Evolutionary conservation across 1,140 invertebrate species (phyloP), one percentile per base, ranked within the genome.

Genomic region (Cotesia glomerata): DNA sequence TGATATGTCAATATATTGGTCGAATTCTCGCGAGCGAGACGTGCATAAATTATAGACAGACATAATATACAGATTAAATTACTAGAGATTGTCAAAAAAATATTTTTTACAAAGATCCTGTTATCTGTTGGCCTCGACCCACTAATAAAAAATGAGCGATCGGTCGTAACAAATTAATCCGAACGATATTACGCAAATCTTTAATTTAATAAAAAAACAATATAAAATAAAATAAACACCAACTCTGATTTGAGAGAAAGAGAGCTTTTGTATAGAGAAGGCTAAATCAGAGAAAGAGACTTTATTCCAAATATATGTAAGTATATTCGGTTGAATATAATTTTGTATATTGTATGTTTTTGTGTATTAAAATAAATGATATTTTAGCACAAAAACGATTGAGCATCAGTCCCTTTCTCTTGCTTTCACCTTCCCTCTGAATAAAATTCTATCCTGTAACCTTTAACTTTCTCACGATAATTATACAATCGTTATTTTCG

Each of bases 121-220:
- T 71, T 69, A 64, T 69, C 59, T 68, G 59, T 59, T 34, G 65
- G 69, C 61, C 66, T 45, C 67, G 36, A 75, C 76, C 76, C 66
- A 76, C 69, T 69, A 70, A 56, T 66, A 71, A 64, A 67, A 49
- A 62, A 52, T 14, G 39, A 0, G 39, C 39, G 39, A 45, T 45
- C 5, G 39, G 39, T 11, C 39, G 39, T 45, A 5, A 11, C 39
- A 45, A 45, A 45, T 45, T 9, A 26, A 26, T 9, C 39, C 9
- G 39, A 45, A 11, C 11, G 39, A 63, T 32, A 63, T 63, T 63
- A 45, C 61, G 34, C 11, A 35, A 13, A 45, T 45, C 32, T 26
- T 26, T 13, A 32, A 61, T 56, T 18, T 32, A 18, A 32, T 4
- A 13, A 5, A 61, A 61, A 7, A 11, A 13, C 1, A 32, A 26